phyloP scores from a whole-genome alignment of 2,797 vertebrate species.

The Mallotus villosus region DNA sequence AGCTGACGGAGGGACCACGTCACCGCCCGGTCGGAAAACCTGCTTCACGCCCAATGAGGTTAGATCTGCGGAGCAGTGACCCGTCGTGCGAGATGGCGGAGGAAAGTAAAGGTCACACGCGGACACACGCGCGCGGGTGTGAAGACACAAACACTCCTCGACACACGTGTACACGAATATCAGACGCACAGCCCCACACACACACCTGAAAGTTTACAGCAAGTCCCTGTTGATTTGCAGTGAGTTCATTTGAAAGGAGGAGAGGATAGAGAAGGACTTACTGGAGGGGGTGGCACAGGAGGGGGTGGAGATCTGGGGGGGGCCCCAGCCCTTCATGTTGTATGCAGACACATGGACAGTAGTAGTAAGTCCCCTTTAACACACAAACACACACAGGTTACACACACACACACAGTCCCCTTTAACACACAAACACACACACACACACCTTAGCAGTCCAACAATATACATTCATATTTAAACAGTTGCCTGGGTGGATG shows the following conservation, averaged over 20 bases:
- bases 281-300: conserved; percentile 84
- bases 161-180: too few species aligned
- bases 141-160: too few species aligned
- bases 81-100: too few species aligned
- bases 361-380: conserved; percentile 80
- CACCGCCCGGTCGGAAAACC: too few species aligned
- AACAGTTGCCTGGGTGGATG: neutral
- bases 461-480: too few species aligned
- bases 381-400: conserved; percentile 1
- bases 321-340: conserved; percentile 95
- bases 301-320: conserved; percentile 75
- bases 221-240: too few species aligned
- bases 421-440: neutral
- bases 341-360: conserved; percentile 86
- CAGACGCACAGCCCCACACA: too few species aligned
- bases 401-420: conserved; percentile 4
- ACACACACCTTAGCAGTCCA: neutral
- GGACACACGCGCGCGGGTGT: neutral
- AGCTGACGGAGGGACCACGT: too few species aligned
- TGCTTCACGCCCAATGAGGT: too few species aligned
- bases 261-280: conserved; percentile 66
- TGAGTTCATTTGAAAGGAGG: too few species aligned
- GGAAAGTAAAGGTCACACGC: neutral
- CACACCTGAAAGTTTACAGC: too few species aligned
- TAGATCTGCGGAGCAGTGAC: too few species aligned